Evolutionary conservation across 2,888 invertebrate species (phyloP).

Genomic region (Abrostola tripartita): DNA sequence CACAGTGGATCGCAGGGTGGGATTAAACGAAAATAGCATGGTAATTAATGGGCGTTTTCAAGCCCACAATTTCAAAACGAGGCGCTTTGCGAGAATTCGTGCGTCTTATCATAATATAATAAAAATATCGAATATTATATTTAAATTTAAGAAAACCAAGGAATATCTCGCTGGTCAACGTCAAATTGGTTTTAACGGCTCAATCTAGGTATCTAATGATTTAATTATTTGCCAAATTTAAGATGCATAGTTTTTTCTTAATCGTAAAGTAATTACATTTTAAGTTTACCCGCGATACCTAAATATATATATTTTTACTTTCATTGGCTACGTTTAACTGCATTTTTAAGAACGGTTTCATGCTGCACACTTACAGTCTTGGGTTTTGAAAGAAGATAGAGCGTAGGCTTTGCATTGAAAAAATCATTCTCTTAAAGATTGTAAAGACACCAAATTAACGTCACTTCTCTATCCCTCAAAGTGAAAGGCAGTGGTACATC

Average conservation of each 20-base stretch:
- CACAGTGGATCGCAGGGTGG: conserved; percentile 77
- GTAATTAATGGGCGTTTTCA: conserved; percentile 81
- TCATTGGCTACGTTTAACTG: no score
- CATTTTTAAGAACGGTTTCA: no score
- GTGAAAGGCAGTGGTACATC: no score
- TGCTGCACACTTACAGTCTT: no score
- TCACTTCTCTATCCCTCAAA: no score
- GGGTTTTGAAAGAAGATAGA: no score
- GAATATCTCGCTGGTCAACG: conserved; percentile 15
- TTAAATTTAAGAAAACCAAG: conserved; percentile 18
- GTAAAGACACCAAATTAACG: no score
- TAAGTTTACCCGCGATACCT: no score
- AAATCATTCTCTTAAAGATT: no score
- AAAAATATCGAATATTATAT: conserved; percentile 61
- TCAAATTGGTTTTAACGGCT: conserved; percentile 5
- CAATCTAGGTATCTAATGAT: conserved; percentile 20
- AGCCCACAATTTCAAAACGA: conserved; percentile 79
- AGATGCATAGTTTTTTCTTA: not conserved
- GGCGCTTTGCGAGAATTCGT: conserved; percentile 74
- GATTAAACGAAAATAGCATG: conserved; percentile 84
- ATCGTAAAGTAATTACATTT: not conserved
- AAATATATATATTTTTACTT: no score
- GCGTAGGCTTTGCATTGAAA: no score
- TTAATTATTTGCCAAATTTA: not conserved
- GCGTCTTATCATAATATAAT: conserved; percentile 63